Base-by-base conservation (phyloP, 2,113 vertebrate genomes). In the Otus sunia region DNA sequence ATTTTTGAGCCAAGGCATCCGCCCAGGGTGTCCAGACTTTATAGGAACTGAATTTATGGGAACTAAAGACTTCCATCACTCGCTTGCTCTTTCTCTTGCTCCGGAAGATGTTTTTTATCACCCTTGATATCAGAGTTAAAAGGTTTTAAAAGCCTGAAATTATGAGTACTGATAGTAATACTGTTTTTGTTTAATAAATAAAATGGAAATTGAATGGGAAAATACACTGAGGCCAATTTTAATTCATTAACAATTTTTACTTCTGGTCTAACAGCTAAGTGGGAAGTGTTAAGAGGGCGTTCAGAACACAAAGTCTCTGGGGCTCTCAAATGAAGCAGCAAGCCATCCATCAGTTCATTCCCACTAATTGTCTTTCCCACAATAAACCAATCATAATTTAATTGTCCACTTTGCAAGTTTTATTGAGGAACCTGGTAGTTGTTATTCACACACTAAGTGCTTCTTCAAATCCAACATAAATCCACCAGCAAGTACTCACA, bases 1-100 rank as follows among this genome's bases (percentile, higher is more conserved):
- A 67, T 47, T 96, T 73, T 1, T 7, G 75, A 96, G 95, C 93
- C 96, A 97, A 96, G 78, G 91, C 89, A 91, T 67, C 95, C 63
- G 5, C 84, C 92, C 94, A 95, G 78, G 18, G 45, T 87, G 78
- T 90, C 90, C 95, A 97, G 94, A 86, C 94, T 92, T 94, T 37
- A 76, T 15, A 94, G 71, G 52, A 89, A 77, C 86, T 82, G 56
- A 67, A 87, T 92, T 95, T 96, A 95, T 91, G 86, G 86, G 91
- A 96, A 89, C 73, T 88, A 41, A 94, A 94, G 73, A 0, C 86
- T 96, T 76, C 56, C 76, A 83, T 58, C 76, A 23, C 71, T 71
- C 45, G 41, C 60, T 59, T 53, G 71, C 21, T 94, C 83, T 67
- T 87, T 74, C 34, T 78, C 45, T 92, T 82, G 53, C 82, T 78